These are phyloP conservation scores for Columba janthina DNA, from an alignment of 2,113 vertebrate genomes.

Conservation along the genomic window DNA sequence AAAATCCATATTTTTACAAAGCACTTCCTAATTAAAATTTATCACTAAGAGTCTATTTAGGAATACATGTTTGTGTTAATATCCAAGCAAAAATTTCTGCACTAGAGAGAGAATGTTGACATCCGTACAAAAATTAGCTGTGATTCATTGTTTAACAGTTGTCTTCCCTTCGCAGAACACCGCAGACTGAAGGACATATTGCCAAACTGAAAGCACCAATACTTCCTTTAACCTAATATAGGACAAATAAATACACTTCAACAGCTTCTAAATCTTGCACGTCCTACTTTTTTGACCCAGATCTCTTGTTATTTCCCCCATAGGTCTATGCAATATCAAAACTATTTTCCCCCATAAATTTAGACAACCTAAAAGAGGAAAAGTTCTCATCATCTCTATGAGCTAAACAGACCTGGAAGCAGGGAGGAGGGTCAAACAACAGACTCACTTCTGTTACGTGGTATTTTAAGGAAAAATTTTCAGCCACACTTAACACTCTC, in stretches of 20 bases:
- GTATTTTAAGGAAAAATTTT: neutral
- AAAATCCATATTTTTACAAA: neutral
- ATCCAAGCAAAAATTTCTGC: conserved; percentile 4
- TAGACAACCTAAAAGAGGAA: conserved; percentile 16
- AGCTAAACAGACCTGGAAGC: neutral
- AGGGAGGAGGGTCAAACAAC: neutral
- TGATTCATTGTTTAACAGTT: conserved; percentile 54
- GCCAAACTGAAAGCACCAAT: conserved; percentile 51
- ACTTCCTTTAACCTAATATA: conserved; percentile 59
- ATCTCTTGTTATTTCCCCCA: conserved; percentile 37
- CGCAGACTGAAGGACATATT: conserved; percentile 35
- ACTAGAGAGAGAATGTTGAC: conserved; percentile 34
- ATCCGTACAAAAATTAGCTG: conserved; percentile 38
- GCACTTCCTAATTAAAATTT: neutral
- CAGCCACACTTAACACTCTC: neutral
- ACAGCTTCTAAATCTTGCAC: conserved; percentile 36
- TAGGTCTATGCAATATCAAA: neutral
- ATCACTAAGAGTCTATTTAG: neutral
- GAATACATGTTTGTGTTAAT: neutral
- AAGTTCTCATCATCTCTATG: neutral
- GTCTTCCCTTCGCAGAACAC: conserved; percentile 33
- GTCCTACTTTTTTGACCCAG: conserved; percentile 62
- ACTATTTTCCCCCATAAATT: conserved; percentile 31
- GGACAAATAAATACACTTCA: conserved; percentile 61
- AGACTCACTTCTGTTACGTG: neutral